Base-by-base conservation (phyloP, 2,113 vertebrate species). In the Scortum barcoo region DNA sequence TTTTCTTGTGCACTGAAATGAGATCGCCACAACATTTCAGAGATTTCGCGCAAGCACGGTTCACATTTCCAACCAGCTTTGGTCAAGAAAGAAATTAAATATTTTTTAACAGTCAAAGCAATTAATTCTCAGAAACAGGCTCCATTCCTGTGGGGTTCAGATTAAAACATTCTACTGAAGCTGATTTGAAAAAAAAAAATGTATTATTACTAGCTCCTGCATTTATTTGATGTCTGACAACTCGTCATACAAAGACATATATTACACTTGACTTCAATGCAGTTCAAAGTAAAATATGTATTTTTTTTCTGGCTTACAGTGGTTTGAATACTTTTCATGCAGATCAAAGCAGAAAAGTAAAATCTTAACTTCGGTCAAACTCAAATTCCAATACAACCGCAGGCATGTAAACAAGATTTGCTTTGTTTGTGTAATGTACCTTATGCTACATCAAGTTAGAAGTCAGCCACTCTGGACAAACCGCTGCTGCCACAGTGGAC, bases 321-420 rank as follows among this genome's bases (percentile, higher is more conserved):
- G 74, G 74, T 84, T 80, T 84, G 75, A 89, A 82, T 87, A 73
- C 71, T 85, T 10, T 48, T 84, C 81, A 71, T 84, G 78, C 71
- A 83, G 83, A 90, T 91, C 85, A 92, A 90, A 92, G 89, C 81
- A 83, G 74, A 82, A 88, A 91, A 93, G 86, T 88, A 77, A 20
- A 85, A 89, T 83, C 87, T 78, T 80, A 81, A 91, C 82, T 90
- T 88, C 70, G 68, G 86, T 87, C 68, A 86, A 87, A 90, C 81
- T 87, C 66, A 76, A 82, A 80, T 84, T 83, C 81, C 83, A 70
- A 70, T 81, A 79, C 78, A 75, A 70, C 84, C 76, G 22, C 83
- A 61, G 85, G 86, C 88, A 14, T 81, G 83, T 90, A 86, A 91
- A 93, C 87, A 91, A 81, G 75, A 70, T 85, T 69, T 84, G 74